A percentile compares a stretch with the other conserved stretches of the same genome.
phyloP scores from a whole-genome alignment of 2,888 invertebrate genomes.

The Caenorhabditis becei region DNA sequence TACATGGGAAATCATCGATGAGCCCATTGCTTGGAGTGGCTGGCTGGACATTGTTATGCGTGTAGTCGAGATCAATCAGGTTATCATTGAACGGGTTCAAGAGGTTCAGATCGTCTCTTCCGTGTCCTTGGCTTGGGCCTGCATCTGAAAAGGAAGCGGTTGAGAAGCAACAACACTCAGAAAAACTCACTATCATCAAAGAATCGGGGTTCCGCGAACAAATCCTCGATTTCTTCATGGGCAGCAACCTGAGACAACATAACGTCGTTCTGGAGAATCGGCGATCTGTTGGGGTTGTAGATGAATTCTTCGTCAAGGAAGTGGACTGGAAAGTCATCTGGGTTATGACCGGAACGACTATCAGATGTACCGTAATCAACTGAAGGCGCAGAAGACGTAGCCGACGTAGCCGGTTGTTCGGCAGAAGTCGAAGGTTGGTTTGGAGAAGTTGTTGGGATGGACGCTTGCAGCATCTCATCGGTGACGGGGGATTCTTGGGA shows the following conservation, averaged over 20 bases:
- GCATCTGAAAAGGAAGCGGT: too few species aligned
- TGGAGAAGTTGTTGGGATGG: background rate
- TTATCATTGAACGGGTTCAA: background rate
- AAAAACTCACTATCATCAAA: too few species aligned
- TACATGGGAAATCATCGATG: conserved; percentile 19
- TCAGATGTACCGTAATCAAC: too few species aligned
- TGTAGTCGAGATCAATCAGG: conserved; percentile 10
- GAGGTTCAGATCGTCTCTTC: background rate
- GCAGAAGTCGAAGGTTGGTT: background rate
- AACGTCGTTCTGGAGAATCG: background rate
- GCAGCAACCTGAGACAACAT: background rate
- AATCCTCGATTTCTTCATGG: background rate
- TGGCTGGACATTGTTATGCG: background rate
- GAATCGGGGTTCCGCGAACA: background rate
- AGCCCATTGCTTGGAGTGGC: conserved; percentile 16
- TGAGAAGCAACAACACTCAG: too few species aligned
- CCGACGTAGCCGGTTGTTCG: too few species aligned
- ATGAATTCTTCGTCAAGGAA: background rate
- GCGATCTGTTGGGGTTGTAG: background rate
- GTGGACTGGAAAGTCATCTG: background rate
- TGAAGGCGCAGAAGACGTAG: too few species aligned
- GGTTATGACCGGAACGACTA: background rate
- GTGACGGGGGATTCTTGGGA: background rate
- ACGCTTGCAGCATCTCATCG: background rate
- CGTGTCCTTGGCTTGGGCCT: background rate